Percentiles rank a stretch among this genome's conserved stretches.
phyloP scores from a whole-genome alignment of 2,797 vertebrate species.

The Acanthurus lineatus region DNA sequence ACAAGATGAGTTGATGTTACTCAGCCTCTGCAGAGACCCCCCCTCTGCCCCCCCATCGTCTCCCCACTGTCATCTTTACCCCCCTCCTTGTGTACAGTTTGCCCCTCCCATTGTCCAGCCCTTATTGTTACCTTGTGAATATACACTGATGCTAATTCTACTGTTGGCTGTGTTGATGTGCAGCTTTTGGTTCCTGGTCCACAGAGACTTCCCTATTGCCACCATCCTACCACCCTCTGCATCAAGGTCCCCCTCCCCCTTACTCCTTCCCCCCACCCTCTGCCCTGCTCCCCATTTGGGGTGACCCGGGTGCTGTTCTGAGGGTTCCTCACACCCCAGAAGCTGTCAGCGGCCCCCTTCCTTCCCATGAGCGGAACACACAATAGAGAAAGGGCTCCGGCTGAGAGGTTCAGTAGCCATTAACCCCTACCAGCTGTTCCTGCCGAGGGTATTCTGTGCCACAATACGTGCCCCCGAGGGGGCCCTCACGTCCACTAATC shows the following conservation, averaged over 20 bases:
- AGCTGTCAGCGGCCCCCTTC: slow-evolving; percentile 99
- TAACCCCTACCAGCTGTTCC: slow-evolving; percentile 99
- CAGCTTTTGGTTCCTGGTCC: slow-evolving; percentile 71
- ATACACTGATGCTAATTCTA: slow-evolving; percentile 83
- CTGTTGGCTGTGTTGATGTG: slow-evolving; percentile 69
- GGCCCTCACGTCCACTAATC: slow-evolving; percentile 99
- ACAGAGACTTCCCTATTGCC: slow-evolving; percentile 74
- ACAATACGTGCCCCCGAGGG: slow-evolving; percentile 99
- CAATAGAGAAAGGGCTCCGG: slow-evolving; percentile 99
- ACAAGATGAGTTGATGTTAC: slow-evolving; percentile 54
- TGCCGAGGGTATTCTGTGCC: slow-evolving; percentile 99
- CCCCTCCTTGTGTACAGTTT: slow-evolving; percentile 65
- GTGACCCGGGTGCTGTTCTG: slow-evolving; percentile 94
- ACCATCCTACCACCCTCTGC: slow-evolving; percentile 74
- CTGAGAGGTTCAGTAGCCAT: slow-evolving; percentile 99
- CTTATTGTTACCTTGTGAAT: slow-evolving; percentile 77
- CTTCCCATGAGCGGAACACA: slow-evolving; percentile 99
- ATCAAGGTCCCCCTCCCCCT: slow-evolving; percentile 62
- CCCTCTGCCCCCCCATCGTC: slow-evolving; percentile 5
- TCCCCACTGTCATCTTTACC: slow-evolving; percentile 45
- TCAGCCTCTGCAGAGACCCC: slow-evolving; percentile 42
- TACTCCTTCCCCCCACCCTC: slow-evolving; percentile 69
- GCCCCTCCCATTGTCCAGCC: slow-evolving; percentile 70
- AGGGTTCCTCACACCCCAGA: slow-evolving; percentile 96
- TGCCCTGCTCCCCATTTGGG: slow-evolving; percentile 86